Conservation (phyloP, 1,140 invertebrate species). For the Drosophila saltans region DNA sequence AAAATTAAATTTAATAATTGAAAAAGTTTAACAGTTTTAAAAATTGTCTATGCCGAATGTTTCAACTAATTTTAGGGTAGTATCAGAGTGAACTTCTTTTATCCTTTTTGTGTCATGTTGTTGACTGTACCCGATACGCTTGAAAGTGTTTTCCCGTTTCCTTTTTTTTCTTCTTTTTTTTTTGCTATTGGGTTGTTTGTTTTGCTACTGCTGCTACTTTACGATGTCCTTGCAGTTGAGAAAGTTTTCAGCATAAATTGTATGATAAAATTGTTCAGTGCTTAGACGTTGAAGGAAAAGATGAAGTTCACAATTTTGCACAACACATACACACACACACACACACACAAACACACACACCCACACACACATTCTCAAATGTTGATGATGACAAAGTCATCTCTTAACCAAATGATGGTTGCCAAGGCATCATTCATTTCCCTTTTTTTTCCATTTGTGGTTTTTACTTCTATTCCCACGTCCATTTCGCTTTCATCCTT, state of each 20-base stretch:
- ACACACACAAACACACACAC: background rate
- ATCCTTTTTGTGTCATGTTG: background rate
- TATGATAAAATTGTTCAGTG: conserved; percentile 2
- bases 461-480: background rate
- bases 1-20: too few species aligned
- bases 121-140: background rate
- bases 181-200: background rate
- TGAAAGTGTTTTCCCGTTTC: background rate
- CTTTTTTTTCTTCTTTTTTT: background rate
- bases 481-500: background rate
- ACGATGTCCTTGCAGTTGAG: conserved; percentile 13
- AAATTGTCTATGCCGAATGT: too few species aligned
- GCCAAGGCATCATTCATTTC: conserved; percentile 14
- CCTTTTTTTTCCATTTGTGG: background rate
- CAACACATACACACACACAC: background rate
- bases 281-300: background rate
- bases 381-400: conserved; percentile 3
- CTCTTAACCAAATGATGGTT: conserved; percentile 8
- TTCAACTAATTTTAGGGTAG: too few species aligned
- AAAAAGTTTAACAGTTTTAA: too few species aligned
- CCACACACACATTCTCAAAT: background rate
- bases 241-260: conserved; percentile 16
- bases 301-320: background rate
- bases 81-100: too few species aligned
- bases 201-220: conserved; percentile 6